Evolutionary conservation across 1,140 invertebrate genomes (phyloP).

Genomic region (Coenobita brevimanus): DNA sequence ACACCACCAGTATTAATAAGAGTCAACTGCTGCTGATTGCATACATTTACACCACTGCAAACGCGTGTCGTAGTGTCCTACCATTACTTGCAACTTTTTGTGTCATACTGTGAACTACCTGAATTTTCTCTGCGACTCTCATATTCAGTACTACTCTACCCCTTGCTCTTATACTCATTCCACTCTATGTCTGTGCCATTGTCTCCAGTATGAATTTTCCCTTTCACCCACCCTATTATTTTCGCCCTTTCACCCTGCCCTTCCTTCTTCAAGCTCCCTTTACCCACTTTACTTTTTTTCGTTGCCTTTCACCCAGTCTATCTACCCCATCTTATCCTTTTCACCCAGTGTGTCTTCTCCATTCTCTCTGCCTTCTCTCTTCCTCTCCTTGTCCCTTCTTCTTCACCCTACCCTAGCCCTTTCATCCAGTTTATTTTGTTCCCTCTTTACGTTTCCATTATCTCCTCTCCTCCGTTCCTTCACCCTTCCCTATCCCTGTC

Average conservation of each 20-base stretch:
- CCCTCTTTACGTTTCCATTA: background rate
- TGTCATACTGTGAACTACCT: no score
- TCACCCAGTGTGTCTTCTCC: background rate
- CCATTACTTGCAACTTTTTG: no score
- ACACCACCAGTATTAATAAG: no score
- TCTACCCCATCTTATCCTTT: background rate
- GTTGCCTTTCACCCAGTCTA: no score
- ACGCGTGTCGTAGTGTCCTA: no score
- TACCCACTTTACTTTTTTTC: background rate
- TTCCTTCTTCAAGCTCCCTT: background rate
- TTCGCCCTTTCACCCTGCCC: background rate
- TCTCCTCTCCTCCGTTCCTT: background rate
- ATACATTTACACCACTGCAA: no score
- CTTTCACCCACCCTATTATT: no score
- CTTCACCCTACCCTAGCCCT: background rate
- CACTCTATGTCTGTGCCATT: no score
- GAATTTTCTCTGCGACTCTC: background rate
- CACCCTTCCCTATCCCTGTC: background rate
- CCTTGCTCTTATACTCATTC: background rate
- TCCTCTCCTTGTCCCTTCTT: background rate
- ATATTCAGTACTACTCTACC: background rate
- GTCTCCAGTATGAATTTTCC: no score
- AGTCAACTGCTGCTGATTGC: no score
- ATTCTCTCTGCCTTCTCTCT: background rate
- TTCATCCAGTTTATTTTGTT: background rate